Evolutionary conservation across 2,113 vertebrate genomes (phyloP).

Genomic region (Trogon melanurus): DNA sequence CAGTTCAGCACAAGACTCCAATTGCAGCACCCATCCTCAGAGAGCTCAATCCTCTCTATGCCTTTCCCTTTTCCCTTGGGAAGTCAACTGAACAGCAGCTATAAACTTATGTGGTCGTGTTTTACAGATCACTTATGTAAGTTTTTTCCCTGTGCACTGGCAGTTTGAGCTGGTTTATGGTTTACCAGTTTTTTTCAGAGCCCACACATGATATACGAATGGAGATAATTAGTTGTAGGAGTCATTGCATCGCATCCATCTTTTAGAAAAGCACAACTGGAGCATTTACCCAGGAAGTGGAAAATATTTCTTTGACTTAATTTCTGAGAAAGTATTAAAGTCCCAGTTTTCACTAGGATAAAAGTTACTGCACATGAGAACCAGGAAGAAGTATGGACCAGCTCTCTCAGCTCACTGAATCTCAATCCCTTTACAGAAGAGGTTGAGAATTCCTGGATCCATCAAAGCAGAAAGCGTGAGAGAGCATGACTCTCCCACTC

Average conservation of each 20-base stretch:
- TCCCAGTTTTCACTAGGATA: neutral
- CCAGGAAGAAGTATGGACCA: neutral
- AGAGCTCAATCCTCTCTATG: neutral
- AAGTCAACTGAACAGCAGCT: neutral
- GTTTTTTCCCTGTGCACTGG: neutral
- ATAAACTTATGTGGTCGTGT: neutral
- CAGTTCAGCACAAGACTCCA: neutral
- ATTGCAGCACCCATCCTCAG: neutral
- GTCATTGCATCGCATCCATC: neutral
- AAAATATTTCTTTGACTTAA: neutral
- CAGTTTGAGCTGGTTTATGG: neutral
- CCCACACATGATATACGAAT: neutral
- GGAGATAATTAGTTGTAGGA: neutral
- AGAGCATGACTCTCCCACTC: neutral
- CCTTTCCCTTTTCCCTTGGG: neutral
- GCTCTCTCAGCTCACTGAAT: neutral
- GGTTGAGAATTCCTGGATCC: neutral
- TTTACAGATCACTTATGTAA: neutral
- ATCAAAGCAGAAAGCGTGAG: neutral
- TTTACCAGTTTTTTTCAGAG: neutral
- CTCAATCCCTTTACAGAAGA: neutral
- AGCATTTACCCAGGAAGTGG: neutral
- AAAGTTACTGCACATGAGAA: neutral
- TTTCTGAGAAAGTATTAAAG: neutral
- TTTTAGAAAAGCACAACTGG: neutral